Conservation (phyloP, 2,797 vertebrate species). For the Tinamus major region DNA sequence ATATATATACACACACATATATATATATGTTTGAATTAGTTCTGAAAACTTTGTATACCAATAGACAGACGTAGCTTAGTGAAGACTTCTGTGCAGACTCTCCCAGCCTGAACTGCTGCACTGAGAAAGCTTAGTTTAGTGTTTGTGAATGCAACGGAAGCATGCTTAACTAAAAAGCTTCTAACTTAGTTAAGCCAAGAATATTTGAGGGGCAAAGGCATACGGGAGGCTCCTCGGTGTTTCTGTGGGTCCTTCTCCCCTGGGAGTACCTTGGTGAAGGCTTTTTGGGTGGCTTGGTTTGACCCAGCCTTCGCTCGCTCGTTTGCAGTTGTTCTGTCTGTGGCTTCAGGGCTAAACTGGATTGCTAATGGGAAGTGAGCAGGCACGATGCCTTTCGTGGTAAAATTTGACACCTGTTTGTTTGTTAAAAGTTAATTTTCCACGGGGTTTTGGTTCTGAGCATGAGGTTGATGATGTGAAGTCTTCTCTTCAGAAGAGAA, state of each 20-base stretch:
- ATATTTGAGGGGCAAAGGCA: rapidly evolving
- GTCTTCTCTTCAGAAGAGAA: background rate
- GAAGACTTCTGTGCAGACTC: background rate
- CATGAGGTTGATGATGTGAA: rapidly evolving
- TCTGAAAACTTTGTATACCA: background rate
- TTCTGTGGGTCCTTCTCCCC: background rate
- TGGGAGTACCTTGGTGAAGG: background rate
- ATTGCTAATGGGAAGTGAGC: background rate
- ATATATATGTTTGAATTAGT: too few species aligned
- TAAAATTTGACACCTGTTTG: background rate
- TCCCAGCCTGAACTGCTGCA: background rate
- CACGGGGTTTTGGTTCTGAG: background rate
- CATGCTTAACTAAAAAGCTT: background rate
- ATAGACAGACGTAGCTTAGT: background rate
- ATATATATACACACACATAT: too few species aligned
- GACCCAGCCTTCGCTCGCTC: background rate
- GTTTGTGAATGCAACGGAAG: background rate
- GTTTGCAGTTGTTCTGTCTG: background rate
- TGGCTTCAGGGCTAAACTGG: background rate
- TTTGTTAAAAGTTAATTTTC: background rate
- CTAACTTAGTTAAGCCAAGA: background rate
- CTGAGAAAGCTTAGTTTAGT: background rate
- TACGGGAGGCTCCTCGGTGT: rapidly evolving
- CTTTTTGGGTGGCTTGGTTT: background rate
- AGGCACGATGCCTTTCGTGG: background rate